phyloP scores from a whole-genome alignment of 2,113 vertebrate genomes.

The Alectura lathami region DNA sequence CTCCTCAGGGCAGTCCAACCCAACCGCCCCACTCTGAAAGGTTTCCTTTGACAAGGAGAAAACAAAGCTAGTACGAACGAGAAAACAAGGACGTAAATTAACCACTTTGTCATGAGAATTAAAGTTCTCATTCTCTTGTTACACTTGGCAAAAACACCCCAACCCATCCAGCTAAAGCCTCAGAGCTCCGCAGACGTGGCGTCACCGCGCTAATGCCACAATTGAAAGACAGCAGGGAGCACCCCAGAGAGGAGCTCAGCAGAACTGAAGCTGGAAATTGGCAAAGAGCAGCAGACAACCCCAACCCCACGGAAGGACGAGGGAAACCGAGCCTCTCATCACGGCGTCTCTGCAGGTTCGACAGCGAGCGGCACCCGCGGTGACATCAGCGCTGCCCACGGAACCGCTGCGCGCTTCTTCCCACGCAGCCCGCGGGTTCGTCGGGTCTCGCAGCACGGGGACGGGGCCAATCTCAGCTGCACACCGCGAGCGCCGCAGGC shows the following conservation, averaged over 20 bases:
- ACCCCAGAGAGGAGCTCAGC: not conserved
- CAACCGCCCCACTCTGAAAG: not conserved
- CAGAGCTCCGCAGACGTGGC: not conserved
- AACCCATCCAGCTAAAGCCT: not conserved
- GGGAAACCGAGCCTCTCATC: not conserved
- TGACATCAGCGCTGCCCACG: fast-evolving
- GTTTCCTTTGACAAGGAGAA: not conserved
- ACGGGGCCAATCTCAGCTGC: too few species aligned
- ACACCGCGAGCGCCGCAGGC: too few species aligned
- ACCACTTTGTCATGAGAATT: not conserved
- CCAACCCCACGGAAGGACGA: fast-evolving
- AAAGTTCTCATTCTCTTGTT: not conserved
- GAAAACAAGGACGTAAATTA: not conserved
- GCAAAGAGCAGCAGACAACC: not conserved
- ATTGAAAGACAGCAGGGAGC: too few species aligned
- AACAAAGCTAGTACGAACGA: not conserved
- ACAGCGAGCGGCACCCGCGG: fast-evolving
- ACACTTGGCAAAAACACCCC: not conserved
- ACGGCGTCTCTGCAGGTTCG: fast-evolving
- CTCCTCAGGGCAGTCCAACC: not conserved
- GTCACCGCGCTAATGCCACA: not conserved
- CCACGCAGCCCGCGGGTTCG: too few species aligned
- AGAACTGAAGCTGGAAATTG: not conserved
- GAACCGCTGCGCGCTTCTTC: too few species aligned
- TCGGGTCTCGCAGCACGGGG: too few species aligned